These are phyloP conservation scores for Helarctos malayanus DNA, from an alignment of 2,797 vertebrate species.

Conservation along the genomic window DNA sequence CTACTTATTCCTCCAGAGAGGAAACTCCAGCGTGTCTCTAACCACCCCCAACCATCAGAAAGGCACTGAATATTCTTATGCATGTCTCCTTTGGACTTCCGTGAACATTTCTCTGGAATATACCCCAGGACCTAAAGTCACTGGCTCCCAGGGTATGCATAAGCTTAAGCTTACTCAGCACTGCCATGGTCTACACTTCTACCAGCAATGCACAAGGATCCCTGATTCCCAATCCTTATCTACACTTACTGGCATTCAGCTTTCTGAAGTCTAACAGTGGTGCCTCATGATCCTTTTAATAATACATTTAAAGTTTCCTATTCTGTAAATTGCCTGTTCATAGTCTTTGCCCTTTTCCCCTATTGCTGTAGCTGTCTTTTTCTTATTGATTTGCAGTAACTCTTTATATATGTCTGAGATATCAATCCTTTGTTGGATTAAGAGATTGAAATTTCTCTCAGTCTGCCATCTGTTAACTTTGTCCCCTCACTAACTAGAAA, in stretches of 20 bases:
- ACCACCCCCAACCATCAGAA: background rate
- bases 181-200: background rate
- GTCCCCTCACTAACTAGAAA: background rate
- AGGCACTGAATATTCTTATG: background rate
- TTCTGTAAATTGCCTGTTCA: background rate
- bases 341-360: background rate
- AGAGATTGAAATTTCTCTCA: background rate
- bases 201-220: rapidly evolving
- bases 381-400: background rate
- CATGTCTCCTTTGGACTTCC: background rate
- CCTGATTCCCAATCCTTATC: background rate
- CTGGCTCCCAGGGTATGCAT: rapidly evolving
- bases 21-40: background rate
- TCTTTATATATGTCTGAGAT: background rate
- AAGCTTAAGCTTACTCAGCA: background rate
- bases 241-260: background rate
- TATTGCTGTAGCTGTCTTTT: background rate
- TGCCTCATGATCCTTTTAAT: background rate
- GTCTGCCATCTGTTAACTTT: background rate
- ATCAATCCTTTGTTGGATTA: background rate
- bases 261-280: background rate
- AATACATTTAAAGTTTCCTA: background rate
- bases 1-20: background rate
- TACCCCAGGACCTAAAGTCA: background rate
- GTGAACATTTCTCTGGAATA: background rate